A percentile compares a stretch with the other conserved stretches of the same genome.
Conservation (phyloP, 2,888 invertebrate genomes). For the Melolontha melolontha region DNA sequence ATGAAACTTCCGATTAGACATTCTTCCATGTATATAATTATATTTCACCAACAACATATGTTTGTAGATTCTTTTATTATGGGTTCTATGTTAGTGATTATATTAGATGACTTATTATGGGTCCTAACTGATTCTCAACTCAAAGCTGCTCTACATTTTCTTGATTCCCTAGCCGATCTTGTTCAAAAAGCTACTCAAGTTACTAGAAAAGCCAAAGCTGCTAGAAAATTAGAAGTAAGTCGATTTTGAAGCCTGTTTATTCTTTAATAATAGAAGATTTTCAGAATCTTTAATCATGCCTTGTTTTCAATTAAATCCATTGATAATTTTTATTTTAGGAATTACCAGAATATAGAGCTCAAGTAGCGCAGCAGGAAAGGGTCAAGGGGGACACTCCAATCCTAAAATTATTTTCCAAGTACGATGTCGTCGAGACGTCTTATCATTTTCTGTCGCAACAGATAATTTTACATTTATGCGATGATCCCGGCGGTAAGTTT, state of each 20-base stretch:
- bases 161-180: constrained; percentile 85
- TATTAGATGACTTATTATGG: constrained; percentile 97
- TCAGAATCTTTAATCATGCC: constrained; percentile 35
- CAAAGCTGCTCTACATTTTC: constrained; percentile 91
- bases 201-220: constrained; percentile 85
- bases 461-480: constrained; percentile 96
- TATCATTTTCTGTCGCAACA: constrained; percentile 94
- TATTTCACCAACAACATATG: not conserved
- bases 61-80: constrained; percentile 89
- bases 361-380: constrained; percentile 72
- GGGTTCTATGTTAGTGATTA: constrained; percentile 90
- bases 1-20: too few species aligned
- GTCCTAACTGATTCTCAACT: constrained; percentile 96
- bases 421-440: constrained; percentile 97
- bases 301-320: constrained; percentile 35
- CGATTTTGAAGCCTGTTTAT: constrained; percentile 32
- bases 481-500: constrained; percentile 87
- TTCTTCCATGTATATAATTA: too few species aligned
- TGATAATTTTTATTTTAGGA: constrained; percentile 63
- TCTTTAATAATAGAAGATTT: constrained; percentile 30
- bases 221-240: constrained; percentile 80
- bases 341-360: constrained; percentile 81
- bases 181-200: constrained; percentile 85
- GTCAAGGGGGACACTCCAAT: constrained; percentile 63
- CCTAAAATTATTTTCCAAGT: constrained; percentile 80